Evolutionary conservation across 1,140 invertebrate species (phyloP), one percentile per base, ranked within the genome.

Genomic region (Achatina immaculata): DNA sequence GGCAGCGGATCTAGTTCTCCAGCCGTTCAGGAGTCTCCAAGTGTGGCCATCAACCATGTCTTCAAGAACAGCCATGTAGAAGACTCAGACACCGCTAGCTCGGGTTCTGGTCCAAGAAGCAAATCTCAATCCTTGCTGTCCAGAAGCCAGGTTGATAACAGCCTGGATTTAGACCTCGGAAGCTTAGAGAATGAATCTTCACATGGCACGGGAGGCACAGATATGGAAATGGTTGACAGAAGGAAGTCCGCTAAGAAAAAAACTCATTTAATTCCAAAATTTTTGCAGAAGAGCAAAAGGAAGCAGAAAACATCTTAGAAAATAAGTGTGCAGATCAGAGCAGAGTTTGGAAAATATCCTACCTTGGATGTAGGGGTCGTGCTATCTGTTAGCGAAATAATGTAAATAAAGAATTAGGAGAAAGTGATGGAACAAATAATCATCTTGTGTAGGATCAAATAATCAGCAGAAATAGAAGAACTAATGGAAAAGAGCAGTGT

Each of bases 271-370:
- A 6, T 80, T 31, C 78, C 78, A 7, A 78, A 78, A 16, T 80
- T 80, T 72, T 34, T 80, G 1, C 43, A 55, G 55, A 80, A 80
- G 28, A 42, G 45, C n/a, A 69, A 45, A 45, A 16, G n/a, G 31
- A 80, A 80, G 34, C 42, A 51, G 48, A 80, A 80, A 58, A 80
- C 42, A 51, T 48, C 68, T 21, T 80, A 80, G 58, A 62, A 31
- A n/a, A n/a, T n/a, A n/a, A n/a, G n/a, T n/a, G n/a, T n/a, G n/a
- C n/a, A n/a, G n/a, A n/a, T n/a, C n/a, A n/a, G n/a, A n/a, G n/a
- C n/a, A n/a, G n/a, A n/a, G n/a, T n/a, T n/a, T n/a, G n/a, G n/a
- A n/a, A n/a, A n/a, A n/a, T n/a, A n/a, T n/a, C n/a, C n/a, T n/a
- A n/a, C n/a, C n/a, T n/a, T n/a, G n/a, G n/a, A n/a, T n/a, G n/a